A percentile compares a stretch with the other conserved stretches of the same genome.
These are phyloP conservation scores for Anastrepha obliqua DNA, from an alignment of 1,140 invertebrate genomes.

Conservation along the genomic window DNA sequence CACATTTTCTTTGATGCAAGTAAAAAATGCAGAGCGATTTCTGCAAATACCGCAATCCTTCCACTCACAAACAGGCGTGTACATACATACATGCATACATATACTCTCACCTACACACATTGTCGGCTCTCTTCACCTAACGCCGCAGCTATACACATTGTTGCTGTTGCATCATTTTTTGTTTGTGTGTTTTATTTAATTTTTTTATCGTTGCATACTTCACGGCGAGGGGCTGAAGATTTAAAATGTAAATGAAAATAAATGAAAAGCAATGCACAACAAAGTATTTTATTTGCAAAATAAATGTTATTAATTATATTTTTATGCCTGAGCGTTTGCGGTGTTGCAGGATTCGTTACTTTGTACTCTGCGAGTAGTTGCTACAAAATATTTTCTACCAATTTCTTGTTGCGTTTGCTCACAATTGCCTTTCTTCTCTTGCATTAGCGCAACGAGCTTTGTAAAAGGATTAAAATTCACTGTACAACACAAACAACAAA, in stretches of 20 bases:
- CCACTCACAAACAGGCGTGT: no score
- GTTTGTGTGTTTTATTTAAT: background rate
- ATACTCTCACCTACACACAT: no score
- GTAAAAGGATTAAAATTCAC: constrained; percentile 37
- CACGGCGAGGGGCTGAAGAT: background rate
- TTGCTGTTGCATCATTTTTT: background rate
- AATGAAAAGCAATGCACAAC: constrained; percentile 18
- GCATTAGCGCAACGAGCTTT: background rate
- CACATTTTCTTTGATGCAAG: no score
- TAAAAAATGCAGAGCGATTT: no score
- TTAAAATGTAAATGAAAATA: background rate
- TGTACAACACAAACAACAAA: background rate
- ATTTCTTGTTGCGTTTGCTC: background rate
- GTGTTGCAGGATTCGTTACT: background rate
- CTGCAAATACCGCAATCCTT: no score
- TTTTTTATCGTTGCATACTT: background rate
- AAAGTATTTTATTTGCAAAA: constrained; percentile 29
- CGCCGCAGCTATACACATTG: background rate
- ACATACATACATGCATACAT: no score
- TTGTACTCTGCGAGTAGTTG: background rate
- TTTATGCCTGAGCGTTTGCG: constrained; percentile 37
- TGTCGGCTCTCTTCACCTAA: background rate
- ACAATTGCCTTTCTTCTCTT: background rate
- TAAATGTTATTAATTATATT: constrained; percentile 53
- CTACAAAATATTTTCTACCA: background rate